A percentile compares a stretch with the other conserved stretches of the same genome.
Conservation (phyloP, 2,888 invertebrate species). For the Ligdia adustata region DNA sequence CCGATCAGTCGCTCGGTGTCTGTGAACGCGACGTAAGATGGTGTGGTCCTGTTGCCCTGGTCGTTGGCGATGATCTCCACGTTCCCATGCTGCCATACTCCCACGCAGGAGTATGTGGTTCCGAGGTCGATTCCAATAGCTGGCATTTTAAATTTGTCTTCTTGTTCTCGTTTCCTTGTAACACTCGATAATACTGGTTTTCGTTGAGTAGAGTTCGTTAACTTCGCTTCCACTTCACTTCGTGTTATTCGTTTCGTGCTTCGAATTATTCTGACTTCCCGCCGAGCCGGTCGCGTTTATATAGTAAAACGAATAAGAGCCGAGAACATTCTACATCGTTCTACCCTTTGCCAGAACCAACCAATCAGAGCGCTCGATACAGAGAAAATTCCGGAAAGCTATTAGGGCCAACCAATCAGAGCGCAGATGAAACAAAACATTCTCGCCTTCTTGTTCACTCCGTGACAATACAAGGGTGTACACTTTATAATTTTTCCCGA, state of each 20-base stretch:
- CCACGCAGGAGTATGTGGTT: slow-evolving; percentile 83
- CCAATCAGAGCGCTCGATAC: slow-evolving; percentile 4
- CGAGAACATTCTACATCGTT: slow-evolving; percentile 7
- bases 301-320: slow-evolving; percentile 7
- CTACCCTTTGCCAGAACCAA: neutral
- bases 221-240: slow-evolving; percentile 7
- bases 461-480: neutral
- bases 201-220: neutral
- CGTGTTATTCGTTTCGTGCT: slow-evolving; percentile 6
- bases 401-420: slow-evolving; percentile 4
- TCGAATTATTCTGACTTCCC: slow-evolving; percentile 10
- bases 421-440: neutral
- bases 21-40: slow-evolving; percentile 89
- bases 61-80: slow-evolving; percentile 89
- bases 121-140: slow-evolving; percentile 84
- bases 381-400: neutral
- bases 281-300: slow-evolving; percentile 6
- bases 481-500: slow-evolving; percentile 2
- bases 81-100: slow-evolving; percentile 85
- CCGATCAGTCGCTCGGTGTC: slow-evolving; percentile 88
- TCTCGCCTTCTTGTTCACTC: neutral
- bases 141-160: slow-evolving; percentile 61
- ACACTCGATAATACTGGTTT: slow-evolving; percentile 3
- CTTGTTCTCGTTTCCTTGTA: neutral
- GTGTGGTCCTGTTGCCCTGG: slow-evolving; percentile 89